A percentile compares a stretch with the other conserved stretches of the same genome.
These are phyloP conservation scores for Oryzias woworae DNA, from an alignment of 2,113 vertebrate species.

Conservation along the genomic window DNA sequence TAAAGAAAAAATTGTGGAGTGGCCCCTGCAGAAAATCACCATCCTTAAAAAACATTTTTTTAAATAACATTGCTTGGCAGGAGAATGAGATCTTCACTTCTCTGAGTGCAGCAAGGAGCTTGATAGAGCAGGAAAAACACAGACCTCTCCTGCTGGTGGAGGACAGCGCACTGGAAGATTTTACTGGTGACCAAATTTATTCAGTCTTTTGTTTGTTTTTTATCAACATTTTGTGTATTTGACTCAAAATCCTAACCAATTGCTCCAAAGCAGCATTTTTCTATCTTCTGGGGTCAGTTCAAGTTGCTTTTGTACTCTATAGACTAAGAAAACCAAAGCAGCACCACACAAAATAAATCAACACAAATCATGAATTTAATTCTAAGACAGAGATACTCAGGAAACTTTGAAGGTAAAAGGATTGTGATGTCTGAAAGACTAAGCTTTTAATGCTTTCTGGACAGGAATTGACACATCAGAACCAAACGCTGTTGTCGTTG, in stretches of 20 bases:
- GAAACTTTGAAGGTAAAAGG: too few species aligned
- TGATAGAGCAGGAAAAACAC: conserved; percentile 85
- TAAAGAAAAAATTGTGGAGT: not conserved
- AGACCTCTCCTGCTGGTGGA: conserved; percentile 91
- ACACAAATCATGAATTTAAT: too few species aligned
- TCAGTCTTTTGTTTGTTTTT: not conserved
- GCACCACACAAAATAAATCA: too few species aligned
- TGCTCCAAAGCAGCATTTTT: too few species aligned
- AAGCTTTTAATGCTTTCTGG: not conserved
- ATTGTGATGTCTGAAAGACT: not conserved
- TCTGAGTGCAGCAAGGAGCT: conserved; percentile 88
- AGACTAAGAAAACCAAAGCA: too few species aligned
- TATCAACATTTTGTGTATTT: not conserved
- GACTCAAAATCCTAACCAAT: too few species aligned
- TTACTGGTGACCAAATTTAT: conserved; percentile 77
- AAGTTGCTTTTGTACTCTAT: too few species aligned
- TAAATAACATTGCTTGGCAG: conserved; percentile 18
- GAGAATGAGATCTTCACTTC: conserved; percentile 95
- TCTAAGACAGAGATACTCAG: too few species aligned
- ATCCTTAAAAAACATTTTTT: too few species aligned
- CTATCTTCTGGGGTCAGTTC: too few species aligned
- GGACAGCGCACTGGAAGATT: conserved; percentile 88
- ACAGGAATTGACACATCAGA: conserved; percentile 85
- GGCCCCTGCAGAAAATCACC: too few species aligned
- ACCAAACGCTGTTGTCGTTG: conserved; percentile 92